These are phyloP conservation scores for Eilema sororculum DNA, from an alignment of 2,888 invertebrate genomes.

Conservation along the genomic window DNA sequence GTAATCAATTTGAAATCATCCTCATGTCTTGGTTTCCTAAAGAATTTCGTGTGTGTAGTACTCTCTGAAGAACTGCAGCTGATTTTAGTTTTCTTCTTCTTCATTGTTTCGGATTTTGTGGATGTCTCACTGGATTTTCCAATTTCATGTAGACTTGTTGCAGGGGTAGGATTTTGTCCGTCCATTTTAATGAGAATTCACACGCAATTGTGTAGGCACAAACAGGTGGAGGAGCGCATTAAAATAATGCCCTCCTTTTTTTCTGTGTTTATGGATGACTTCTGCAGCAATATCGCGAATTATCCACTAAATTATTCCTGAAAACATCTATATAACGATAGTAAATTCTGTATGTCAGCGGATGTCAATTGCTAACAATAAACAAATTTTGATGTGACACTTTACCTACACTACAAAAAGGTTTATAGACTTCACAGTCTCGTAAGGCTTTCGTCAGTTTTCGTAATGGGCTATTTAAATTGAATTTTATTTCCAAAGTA, in stretches of 20 bases:
- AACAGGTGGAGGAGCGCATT: background rate
- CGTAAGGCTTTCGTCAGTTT: background rate
- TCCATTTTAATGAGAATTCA: conserved; percentile 33
- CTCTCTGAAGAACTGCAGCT: conserved; percentile 53
- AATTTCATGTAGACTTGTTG: background rate
- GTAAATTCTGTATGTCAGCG: no score
- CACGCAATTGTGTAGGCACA: background rate
- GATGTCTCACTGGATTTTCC: background rate
- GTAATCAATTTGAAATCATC: conserved; percentile 57
- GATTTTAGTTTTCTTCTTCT: conserved; percentile 47
- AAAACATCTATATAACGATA: background rate
- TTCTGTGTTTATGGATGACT: background rate
- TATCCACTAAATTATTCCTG: background rate
- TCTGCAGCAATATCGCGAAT: background rate
- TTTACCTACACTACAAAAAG: background rate
- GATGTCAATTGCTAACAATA: no score
- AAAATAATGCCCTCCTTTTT: background rate
- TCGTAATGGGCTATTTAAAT: background rate
- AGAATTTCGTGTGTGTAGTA: conserved; percentile 69
- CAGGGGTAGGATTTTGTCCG: background rate
- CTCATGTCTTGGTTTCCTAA: conserved; percentile 50
- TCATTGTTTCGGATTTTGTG: background rate
- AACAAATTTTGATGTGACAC: background rate
- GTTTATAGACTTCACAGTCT: background rate
- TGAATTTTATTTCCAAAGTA: background rate